Base-by-base conservation (phyloP, 2,113 vertebrate species). In the Megaceryle maxima region DNA sequence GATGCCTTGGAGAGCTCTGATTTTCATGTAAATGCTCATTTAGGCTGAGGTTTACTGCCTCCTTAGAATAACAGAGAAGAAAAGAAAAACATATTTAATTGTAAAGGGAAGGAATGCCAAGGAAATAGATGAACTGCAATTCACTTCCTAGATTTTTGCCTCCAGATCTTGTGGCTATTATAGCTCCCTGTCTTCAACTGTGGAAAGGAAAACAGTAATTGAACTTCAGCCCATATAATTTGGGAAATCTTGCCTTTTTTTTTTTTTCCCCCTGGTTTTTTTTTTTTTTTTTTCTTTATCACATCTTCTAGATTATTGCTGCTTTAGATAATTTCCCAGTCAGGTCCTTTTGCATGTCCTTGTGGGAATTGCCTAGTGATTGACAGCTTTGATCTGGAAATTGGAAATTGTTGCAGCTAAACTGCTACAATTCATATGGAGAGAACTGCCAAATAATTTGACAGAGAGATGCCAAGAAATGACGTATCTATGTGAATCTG, bases 371-470 rank as follows among this genome's bases (percentile, higher is more conserved):
- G 86, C 91, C 81, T 82, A 16, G 66, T 92, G 95, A 96, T 89
- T 96, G 96, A 96, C 96, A 93, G 94, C 80, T 95, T 96, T 96
- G 95, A 96, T 97, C 95, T 96, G 94, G 94, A 96, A 97, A 95
- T 95, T 96, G 94, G 94, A 96, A 97, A 95, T 95, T 84, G 77
- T 91, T 95, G 83, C 90, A 93, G 73, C 80, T 92, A 96, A 96
- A 95, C 90, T 92, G 86, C 80, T 91, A 90, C 76, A 53, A 88
- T 91, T 96, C 80, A 6, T 92, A 44, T 73, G 50, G 87, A 92
- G 86, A 57, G 68, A 94, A 69, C 92, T 96, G 94, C 90, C 92
- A 97, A 97, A 94, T 94, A 92, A 81, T 95, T 90, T 96, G 96
- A 94, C 95, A 94, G 94, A 94, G 72, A 87, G 44, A 78, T 91